Conservation (phyloP, 2,113 vertebrate species). For the Tapirus terrestris region DNA sequence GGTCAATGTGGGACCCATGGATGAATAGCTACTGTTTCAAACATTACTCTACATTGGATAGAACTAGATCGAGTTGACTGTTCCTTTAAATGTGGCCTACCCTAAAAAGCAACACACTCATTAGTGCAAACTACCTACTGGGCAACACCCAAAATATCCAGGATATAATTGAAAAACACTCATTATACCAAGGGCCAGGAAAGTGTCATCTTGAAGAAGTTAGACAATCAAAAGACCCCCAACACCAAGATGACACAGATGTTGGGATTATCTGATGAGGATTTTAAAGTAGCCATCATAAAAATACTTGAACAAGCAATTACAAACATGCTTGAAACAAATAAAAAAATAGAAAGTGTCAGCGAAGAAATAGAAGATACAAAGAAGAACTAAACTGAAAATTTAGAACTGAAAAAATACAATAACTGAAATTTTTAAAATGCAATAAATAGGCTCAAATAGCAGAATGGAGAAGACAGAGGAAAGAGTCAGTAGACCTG, state of each 20-base stretch:
- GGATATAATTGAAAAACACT: too few species aligned
- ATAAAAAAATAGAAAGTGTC: too few species aligned
- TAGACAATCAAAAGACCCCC: too few species aligned
- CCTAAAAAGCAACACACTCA: not conserved
- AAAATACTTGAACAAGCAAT: too few species aligned
- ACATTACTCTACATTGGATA: not conserved
- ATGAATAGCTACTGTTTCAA: not conserved
- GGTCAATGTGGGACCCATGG: too few species aligned
- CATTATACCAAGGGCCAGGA: too few species aligned
- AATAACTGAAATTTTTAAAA: not conserved
- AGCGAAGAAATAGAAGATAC: not conserved
- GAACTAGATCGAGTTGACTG: not conserved
- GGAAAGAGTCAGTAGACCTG: not conserved
- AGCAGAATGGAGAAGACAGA: not conserved
- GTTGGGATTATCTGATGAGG: too few species aligned
- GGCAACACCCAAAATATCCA: too few species aligned
- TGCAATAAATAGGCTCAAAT: not conserved
- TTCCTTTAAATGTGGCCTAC: not conserved
- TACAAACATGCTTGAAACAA: too few species aligned
- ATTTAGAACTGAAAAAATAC: not conserved
- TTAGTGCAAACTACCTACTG: not conserved
- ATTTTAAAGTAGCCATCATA: too few species aligned
- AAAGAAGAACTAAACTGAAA: not conserved
- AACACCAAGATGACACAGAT: too few species aligned
- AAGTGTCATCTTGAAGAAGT: too few species aligned